phyloP scores from a whole-genome alignment of 2,888 invertebrate species.

The Hetaerina titia region DNA sequence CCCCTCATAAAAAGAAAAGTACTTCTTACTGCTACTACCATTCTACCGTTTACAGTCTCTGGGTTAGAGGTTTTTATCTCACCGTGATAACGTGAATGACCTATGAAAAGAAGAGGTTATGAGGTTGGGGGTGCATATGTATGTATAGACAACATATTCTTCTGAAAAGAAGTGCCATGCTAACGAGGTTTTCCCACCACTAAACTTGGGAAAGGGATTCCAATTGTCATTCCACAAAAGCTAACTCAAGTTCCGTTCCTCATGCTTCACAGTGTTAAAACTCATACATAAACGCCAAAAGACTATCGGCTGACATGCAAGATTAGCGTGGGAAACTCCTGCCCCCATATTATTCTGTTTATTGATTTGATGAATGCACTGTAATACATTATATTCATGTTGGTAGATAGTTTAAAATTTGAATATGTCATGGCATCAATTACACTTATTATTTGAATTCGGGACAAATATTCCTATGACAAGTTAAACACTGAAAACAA shows the following conservation, averaged over 20 bases:
- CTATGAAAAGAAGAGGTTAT: constrained; percentile 50
- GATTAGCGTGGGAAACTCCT: constrained; percentile 40
- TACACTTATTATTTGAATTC: too few relatives aligned
- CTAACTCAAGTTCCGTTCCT: neutral
- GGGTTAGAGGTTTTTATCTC: constrained; percentile 47
- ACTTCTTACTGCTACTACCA: constrained; percentile 51
- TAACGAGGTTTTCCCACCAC: constrained; percentile 49
- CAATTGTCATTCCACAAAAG: constrained; percentile 27
- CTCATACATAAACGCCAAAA: neutral
- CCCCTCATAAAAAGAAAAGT: constrained; percentile 24
- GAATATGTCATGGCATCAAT: too few relatives aligned
- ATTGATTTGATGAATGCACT: neutral
- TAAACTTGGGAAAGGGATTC: neutral
- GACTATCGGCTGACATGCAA: neutral
- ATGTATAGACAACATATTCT: constrained; percentile 13
- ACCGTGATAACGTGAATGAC: constrained; percentile 61
- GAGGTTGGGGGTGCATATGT: constrained; percentile 34
- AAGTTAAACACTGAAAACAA: too few relatives aligned
- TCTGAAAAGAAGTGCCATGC: constrained; percentile 54
- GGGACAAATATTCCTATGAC: too few relatives aligned
- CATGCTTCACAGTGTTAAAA: neutral
- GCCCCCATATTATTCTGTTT: neutral
- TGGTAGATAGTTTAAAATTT: too few relatives aligned
- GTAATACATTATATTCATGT: neutral
- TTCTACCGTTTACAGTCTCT: neutral